Evolutionary conservation across 2,113 vertebrate genomes (phyloP), one percentile per base, ranked within the genome.

Genomic region (Phrynosoma platyrhinos): DNA sequence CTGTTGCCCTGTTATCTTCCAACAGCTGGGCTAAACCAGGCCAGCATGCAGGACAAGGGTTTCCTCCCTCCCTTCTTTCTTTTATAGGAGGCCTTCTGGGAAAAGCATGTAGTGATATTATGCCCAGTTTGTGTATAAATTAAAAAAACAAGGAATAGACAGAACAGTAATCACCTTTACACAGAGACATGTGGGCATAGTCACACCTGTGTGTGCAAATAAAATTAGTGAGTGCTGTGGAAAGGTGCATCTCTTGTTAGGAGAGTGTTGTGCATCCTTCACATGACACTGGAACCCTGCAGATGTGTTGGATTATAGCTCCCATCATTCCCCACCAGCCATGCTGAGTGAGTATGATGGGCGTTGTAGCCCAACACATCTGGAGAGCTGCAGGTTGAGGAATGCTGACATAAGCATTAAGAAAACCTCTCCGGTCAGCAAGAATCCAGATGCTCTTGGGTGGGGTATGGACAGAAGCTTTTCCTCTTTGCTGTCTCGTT

Each of bases 391-490:
- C 40, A 77, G 75, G 20, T 42, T 42, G 40, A 40, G 21, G 36
- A 77, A 77, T 21, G 75, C 36, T 42, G 30, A 62, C 40, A 75
- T 6, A 64, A 55, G 36, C 69, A n/a, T 82, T 74, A 30, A 81
- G 74, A 72, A 58, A 13, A 42, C 21, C 6, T n/a, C 52, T 27
- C 20, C 18, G 23, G 27, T 69, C 75, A 86, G 62, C 74, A 71
- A 83, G 75, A n/a, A 20, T 9, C 47, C 74, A 88, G 72, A 36
- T 77, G 81, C 58, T 68, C 13, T 78, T 83, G 87, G 47, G 72
- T 68, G 62, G 64, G 81, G 47, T 83, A 58, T 52, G 30, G 23
- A n/a, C 47, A 36, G 72, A 30, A n/a, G 23, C n/a, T 30, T 32
- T 40, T 62, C 30, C 25, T 18, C n/a, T 4, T 32, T 64, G 58